Conservation (phyloP, 30 jellyfish, hydroid and myxozoan species). For the Sanderia malayensis region DNA sequence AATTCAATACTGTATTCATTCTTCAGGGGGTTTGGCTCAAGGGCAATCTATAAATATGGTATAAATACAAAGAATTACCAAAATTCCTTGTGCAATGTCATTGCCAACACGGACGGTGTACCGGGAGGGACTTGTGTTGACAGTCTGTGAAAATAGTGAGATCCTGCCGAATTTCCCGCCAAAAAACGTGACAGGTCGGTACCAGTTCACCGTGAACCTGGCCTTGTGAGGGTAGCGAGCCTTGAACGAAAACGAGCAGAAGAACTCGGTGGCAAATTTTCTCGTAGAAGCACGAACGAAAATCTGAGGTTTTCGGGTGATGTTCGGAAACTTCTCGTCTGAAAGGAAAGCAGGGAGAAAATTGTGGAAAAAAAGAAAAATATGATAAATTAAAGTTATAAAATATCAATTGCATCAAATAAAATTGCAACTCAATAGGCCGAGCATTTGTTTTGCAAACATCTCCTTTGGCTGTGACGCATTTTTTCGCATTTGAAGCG, state of each 20-base stretch:
- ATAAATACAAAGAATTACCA: constrained; percentile 44
- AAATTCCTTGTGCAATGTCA: constrained; percentile 40
- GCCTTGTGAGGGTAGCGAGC: constrained; percentile 40
- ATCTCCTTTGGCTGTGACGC: no score
- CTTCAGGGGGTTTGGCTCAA: no score
- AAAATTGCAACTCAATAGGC: no score
- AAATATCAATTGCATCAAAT: no score
- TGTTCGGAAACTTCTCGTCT: constrained; percentile 41
- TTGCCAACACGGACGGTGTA: constrained; percentile 42
- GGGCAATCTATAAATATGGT: no score
- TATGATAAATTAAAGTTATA: no score
- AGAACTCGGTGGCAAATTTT: constrained; percentile 13
- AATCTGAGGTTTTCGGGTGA: constrained; percentile 40
- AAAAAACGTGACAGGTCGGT: constrained; percentile 57
- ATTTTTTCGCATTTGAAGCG: no score
- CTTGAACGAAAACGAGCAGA: constrained; percentile 29
- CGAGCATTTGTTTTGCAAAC: no score
- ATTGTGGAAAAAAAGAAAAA: no score
- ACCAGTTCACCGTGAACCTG: constrained; percentile 52
- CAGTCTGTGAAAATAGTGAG: constrained; percentile 35
- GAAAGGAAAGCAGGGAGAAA: no score
- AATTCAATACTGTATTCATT: no score
- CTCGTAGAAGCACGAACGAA: constrained; percentile 20
- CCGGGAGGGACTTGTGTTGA: constrained; percentile 36
- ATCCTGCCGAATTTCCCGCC: constrained; percentile 65